Evolutionary conservation across 2,888 invertebrate species (phyloP).

Genomic region (Eretmocerus hayati): DNA sequence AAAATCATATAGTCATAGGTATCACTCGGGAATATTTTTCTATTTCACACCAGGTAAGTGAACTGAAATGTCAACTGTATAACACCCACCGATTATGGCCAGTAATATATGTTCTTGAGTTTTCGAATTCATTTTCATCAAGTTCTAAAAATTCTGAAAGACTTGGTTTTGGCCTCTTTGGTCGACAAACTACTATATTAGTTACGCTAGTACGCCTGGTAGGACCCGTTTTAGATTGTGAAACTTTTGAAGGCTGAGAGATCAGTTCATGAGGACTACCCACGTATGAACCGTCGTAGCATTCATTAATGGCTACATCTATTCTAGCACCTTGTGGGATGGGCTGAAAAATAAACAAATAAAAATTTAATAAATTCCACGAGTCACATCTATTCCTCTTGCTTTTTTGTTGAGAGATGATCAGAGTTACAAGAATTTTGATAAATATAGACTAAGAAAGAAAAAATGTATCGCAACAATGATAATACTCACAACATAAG

Average conservation of each 20-base stretch:
- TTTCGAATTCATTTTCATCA: conserved; percentile 78
- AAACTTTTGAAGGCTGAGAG: conserved; percentile 63
- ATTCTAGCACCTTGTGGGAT: conserved; percentile 76
- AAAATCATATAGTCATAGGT: neutral
- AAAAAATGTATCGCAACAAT: neutral
- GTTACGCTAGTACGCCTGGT: conserved; percentile 70
- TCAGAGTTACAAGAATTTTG: conserved; percentile 5
- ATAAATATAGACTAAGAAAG: neutral
- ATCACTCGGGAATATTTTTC: neutral
- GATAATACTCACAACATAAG: conserved; percentile 67
- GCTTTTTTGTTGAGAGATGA: too few species aligned
- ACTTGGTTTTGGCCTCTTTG: conserved; percentile 60
- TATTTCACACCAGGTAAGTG: neutral
- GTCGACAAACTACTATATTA: conserved; percentile 71
- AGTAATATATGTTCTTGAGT: conserved; percentile 81
- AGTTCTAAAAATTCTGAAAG: conserved; percentile 83
- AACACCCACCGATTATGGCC: conserved; percentile 69
- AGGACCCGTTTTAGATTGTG: conserved; percentile 65
- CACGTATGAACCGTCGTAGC: conserved; percentile 91
- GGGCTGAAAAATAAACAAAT: conserved; percentile 49
- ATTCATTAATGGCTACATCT: conserved; percentile 91
- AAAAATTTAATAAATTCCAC: conserved; percentile 3
- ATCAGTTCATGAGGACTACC: conserved; percentile 87
- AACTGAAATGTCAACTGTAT: neutral
- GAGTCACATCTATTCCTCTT: too few species aligned